A percentile compares a stretch with the other conserved stretches of the same genome.
Evolutionary conservation across 2,113 vertebrate genomes (phyloP).

Genomic region (Ibidorhyncha struthersii): DNA sequence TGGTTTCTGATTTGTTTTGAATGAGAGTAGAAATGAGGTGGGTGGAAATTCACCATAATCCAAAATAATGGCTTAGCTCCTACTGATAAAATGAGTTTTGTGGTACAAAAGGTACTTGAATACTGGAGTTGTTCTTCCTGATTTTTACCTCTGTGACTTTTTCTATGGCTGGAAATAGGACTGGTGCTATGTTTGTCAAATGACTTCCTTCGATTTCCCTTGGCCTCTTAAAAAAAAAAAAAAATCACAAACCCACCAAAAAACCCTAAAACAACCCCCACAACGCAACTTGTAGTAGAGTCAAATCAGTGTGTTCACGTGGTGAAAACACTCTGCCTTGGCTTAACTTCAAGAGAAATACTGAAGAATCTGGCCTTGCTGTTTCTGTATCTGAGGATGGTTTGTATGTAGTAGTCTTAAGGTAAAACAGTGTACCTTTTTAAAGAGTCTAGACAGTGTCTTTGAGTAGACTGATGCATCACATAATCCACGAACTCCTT

Average conservation of each 20-base stretch:
- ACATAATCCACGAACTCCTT: neutral
- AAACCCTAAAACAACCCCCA: neutral
- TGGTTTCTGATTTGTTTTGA: neutral
- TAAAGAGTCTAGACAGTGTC: neutral
- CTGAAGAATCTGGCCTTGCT: neutral
- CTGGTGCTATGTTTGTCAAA: neutral
- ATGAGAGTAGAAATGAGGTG: neutral
- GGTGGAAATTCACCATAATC: neutral
- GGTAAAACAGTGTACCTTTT: neutral
- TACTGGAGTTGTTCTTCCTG: neutral
- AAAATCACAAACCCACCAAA: neutral
- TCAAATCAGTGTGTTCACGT: neutral
- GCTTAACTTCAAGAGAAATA: neutral
- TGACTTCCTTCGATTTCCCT: neutral
- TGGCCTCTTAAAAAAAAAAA: neutral
- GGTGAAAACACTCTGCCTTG: neutral
- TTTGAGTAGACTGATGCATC: neutral
- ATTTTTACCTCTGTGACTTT: neutral
- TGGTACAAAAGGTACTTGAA: too few species aligned
- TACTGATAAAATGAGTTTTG: neutral
- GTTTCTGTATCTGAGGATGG: neutral
- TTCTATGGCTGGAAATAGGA: neutral
- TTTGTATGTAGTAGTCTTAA: neutral
- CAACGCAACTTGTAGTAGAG: neutral
- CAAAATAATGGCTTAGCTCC: neutral